Evolutionary conservation across 2,113 vertebrate genomes (phyloP), one percentile per base, ranked within the genome.

Genomic region (Dolichotis patagonum): DNA sequence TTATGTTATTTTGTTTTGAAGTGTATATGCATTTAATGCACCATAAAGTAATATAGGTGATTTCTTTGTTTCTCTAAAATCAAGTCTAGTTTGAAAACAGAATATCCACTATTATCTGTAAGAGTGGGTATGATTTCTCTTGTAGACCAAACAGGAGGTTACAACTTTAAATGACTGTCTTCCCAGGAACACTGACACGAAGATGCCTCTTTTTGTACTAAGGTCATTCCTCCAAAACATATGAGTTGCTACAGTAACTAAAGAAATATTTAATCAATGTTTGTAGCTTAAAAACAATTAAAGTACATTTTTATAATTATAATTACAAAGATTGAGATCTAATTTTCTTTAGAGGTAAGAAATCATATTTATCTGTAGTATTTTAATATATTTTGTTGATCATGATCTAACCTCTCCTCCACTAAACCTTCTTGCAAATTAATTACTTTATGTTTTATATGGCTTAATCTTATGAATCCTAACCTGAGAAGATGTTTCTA

Each of bases 1-100:
- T 54, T 94, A 41, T 80, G 35, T 11, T 92, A 82, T 67, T 14
- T 88, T 94, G 71, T 80, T 97, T 98, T 97, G 91, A 97, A 95
- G 83, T 97, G 75, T 84, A 96, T 91, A 95, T 91, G 63, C 30
- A 88, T 85, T 88, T 96, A 95, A 84, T 95, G 88, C 28, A 86
- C 5, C 38, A 82, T 75, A 89, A 92, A 96, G 80, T 67, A 89
- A 78, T 88, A 85, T 85, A 26, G 62, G 54, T 87, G n/a, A 88
- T 93, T 95, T 85, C 83, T 96, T 94, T 97, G 78, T 93, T 97
- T 91, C 81, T 81, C 65, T 94, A 63, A 93, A 87, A 67, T 78
- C 35, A 89, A n/a, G 77, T 71, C 77, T 90, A 85, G 20, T 84
- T 96, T 96, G 94, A 90, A 65, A 73, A 95, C 22, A 67, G 52